phyloP scores from a whole-genome alignment of 2,113 vertebrate species.

The Monarcha castaneiventris region DNA sequence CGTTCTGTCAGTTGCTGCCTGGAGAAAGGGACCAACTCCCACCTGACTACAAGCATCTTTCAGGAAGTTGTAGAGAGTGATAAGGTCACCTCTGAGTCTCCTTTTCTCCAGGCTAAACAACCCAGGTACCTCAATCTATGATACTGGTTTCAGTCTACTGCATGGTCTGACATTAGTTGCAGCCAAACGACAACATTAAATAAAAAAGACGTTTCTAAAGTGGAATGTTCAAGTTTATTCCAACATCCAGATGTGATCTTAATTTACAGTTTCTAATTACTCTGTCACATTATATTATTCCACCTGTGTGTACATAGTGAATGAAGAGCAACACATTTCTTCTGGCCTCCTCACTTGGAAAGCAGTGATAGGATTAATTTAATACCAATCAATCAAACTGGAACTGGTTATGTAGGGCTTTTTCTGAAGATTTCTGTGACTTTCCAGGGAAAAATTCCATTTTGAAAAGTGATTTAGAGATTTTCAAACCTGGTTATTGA shows the following conservation, averaged over 20 bases:
- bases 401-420: not conserved
- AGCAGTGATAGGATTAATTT: not conserved
- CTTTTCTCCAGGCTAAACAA: too few relatives aligned
- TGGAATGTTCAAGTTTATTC: not conserved
- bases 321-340: not conserved
- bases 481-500: not conserved
- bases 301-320: not conserved
- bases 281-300: not conserved
- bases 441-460: not conserved
- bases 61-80: too few relatives aligned
- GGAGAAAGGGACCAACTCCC: too few relatives aligned
- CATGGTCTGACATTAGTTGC: not conserved
- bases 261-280: conserved; percentile 2
- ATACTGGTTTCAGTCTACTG: not conserved
- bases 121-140: too few relatives aligned
- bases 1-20: too few relatives aligned
- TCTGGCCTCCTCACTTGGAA: not conserved
- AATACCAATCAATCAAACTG: not conserved
- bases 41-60: too few relatives aligned
- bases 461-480: not conserved
- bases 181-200: not conserved
- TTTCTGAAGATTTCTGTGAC: not conserved
- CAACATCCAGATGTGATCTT: not conserved
- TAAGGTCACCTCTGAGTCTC: too few relatives aligned
- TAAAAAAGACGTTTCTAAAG: not conserved